Evolutionary conservation across 2,888 invertebrate species (phyloP).

Genomic region (Drosophila emarginata): DNA sequence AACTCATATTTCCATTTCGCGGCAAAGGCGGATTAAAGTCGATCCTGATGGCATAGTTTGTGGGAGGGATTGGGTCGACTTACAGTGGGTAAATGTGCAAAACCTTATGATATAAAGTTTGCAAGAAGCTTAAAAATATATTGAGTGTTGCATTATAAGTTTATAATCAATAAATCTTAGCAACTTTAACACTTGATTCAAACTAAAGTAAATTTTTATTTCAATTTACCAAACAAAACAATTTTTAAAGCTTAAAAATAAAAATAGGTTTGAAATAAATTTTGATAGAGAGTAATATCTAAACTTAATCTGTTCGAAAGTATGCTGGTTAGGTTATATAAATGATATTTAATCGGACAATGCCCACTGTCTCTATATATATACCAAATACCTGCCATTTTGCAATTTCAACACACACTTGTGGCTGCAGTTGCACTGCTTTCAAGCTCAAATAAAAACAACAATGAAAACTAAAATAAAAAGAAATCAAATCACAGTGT

Average conservation of each 20-base stretch:
- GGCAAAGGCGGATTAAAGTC: constrained; percentile 53
- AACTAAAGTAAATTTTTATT: no score
- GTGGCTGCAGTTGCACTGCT: constrained; percentile 40
- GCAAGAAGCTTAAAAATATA: no score
- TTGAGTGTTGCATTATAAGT: no score
- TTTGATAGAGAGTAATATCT: no score
- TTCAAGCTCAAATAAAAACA: constrained; percentile 27
- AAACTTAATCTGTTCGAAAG: no score
- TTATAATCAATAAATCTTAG: no score
- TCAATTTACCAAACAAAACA: no score
- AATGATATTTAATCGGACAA: background rate
- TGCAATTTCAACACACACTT: constrained; percentile 48
- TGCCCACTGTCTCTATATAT: constrained; percentile 3
- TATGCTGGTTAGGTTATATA: no score
- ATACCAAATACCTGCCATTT: constrained; percentile 12
- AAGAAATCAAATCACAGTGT: constrained; percentile 59
- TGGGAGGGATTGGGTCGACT: background rate
- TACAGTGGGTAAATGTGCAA: constrained; percentile 1
- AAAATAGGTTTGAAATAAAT: no score
- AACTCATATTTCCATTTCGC: constrained; percentile 67
- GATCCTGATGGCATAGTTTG: constrained; percentile 36
- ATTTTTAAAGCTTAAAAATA: no score
- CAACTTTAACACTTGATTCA: no score
- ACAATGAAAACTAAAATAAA: constrained; percentile 18
- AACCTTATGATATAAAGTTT: background rate